These are phyloP conservation scores for Staurois parvus DNA, from an alignment of 2,797 vertebrate species.

Conservation along the genomic window DNA sequence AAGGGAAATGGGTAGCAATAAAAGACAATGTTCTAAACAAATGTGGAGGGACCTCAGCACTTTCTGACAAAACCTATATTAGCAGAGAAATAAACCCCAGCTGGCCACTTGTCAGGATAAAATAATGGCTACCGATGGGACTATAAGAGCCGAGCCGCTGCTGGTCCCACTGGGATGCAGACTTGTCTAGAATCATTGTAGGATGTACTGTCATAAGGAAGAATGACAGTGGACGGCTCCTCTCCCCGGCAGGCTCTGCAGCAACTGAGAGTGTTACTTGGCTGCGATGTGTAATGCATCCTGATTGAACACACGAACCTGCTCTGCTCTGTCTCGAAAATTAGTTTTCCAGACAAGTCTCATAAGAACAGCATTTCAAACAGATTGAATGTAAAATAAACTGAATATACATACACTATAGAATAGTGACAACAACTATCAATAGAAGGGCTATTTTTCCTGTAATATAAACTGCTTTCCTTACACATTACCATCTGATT, in stretches of 20 bases:
- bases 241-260: constrained; percentile 5
- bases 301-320: neutral
- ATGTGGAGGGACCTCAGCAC: no score
- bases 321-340: neutral
- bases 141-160: neutral
- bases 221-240: constrained; percentile 21
- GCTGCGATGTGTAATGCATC: constrained; percentile 21
- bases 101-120: constrained; percentile 3
- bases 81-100: neutral
- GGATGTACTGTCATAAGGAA: constrained; percentile 7
- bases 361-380: no score
- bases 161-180: neutral
- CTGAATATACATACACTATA: no score
- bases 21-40: no score
- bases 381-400: no score
- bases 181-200: constrained; percentile 17
- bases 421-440: no score
- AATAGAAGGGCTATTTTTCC: no score
- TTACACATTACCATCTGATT: no score
- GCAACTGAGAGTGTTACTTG: neutral
- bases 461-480: no score
- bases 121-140: constrained; percentile 16
- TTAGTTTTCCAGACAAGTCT: no score
- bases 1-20: no score
- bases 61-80: neutral